A percentile compares a stretch with the other conserved stretches of the same genome.
Evolutionary conservation across 2,888 invertebrate species (phyloP).

Genomic region (Cenopis cana): DNA sequence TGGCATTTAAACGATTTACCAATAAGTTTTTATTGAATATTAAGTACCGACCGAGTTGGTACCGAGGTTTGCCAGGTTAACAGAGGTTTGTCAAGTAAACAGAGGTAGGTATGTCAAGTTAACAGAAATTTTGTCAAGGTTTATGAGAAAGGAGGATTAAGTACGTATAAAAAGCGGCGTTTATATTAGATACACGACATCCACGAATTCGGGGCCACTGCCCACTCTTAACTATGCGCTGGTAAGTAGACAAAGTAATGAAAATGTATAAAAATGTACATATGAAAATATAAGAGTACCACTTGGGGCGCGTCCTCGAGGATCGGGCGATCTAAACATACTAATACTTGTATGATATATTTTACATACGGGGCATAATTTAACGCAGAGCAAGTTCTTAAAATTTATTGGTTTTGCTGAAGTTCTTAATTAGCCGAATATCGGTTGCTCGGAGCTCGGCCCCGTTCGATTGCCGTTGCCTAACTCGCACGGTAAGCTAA

Average conservation of each 20-base stretch:
- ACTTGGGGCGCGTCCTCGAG: background rate
- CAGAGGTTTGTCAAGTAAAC: no score
- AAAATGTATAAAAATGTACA: no score
- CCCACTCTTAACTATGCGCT: background rate
- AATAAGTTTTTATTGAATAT: no score
- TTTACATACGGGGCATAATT: background rate
- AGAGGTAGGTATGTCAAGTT: no score
- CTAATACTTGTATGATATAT: background rate
- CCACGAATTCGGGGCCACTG: background rate
- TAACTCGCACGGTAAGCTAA: conserved; percentile 53
- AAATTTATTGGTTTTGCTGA: conserved; percentile 27
- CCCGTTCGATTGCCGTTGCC: conserved; percentile 18
- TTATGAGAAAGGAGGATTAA: no score
- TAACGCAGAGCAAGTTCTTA: conserved; percentile 1
- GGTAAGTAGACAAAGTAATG: no score
- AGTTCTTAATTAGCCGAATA: conserved; percentile 29
- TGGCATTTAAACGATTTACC: no score
- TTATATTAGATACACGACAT: background rate
- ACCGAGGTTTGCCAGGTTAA: no score
- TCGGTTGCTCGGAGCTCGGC: background rate
- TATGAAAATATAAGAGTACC: no score
- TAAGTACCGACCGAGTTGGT: no score
- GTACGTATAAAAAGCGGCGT: no score
- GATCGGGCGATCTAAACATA: background rate
- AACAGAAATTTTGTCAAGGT: no score